Percentiles rank a stretch among this genome's conserved stretches.
These are phyloP conservation scores for Drosophila kohkoa DNA, from an alignment of 1,140 invertebrate genomes.

Conservation along the genomic window DNA sequence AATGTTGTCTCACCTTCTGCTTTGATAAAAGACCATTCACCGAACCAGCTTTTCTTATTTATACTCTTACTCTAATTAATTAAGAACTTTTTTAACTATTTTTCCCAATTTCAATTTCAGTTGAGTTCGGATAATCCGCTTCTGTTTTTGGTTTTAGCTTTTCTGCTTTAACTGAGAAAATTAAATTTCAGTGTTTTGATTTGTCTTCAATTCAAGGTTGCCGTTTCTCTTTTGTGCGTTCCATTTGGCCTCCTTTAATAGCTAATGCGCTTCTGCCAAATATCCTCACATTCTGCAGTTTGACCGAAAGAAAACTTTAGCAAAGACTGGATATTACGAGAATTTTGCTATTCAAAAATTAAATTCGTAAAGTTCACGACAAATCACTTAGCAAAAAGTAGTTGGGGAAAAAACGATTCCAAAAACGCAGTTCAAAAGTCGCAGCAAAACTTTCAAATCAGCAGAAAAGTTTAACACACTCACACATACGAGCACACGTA, in stretches of 20 bases:
- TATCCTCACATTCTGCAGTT: slow-evolving; percentile 1
- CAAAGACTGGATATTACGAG: slow-evolving; percentile 22
- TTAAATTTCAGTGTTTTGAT: neutral
- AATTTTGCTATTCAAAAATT: slow-evolving; percentile 55
- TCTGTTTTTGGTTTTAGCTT: neutral
- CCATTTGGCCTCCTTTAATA: neutral
- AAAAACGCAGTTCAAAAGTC: slow-evolving; percentile 56
- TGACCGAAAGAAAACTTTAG: slow-evolving; percentile 30
- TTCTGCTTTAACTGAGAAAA: neutral
- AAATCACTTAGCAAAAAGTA: slow-evolving; percentile 77
- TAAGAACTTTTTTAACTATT: neutral
- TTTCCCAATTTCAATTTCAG: neutral
- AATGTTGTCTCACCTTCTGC: neutral
- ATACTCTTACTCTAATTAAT: neutral
- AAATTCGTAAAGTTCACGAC: slow-evolving; percentile 72
- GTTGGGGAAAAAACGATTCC: slow-evolving; percentile 6
- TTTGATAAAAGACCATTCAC: no score
- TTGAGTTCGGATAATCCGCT: neutral
- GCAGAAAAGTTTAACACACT: slow-evolving; percentile 48
- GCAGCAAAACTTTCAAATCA: slow-evolving; percentile 60
- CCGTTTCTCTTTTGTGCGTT: neutral
- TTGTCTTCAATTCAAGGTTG: neutral
- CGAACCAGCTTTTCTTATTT: neutral
- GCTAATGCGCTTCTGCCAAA: slow-evolving; percentile 5
- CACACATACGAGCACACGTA: slow-evolving; percentile 30